A percentile compares a stretch with the other conserved stretches of the same genome.
Conservation (phyloP, 2,113 vertebrate genomes). For the Sterna hirundo region DNA sequence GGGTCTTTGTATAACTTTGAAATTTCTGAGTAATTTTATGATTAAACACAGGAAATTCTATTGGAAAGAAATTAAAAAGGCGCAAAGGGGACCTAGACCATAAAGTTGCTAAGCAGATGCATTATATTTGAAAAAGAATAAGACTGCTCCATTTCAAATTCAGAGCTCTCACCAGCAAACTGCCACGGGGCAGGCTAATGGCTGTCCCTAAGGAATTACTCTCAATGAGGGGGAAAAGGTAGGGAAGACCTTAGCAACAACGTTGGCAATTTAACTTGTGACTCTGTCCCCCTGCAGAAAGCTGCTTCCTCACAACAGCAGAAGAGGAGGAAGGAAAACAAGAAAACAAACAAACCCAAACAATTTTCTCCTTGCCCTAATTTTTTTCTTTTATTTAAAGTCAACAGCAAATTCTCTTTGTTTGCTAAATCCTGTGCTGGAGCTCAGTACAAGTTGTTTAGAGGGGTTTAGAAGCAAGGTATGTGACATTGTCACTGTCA, state of each 20-base stretch:
- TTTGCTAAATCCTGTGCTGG: background rate
- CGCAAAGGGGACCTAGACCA: background rate
- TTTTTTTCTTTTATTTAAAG: background rate
- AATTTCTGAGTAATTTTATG: background rate
- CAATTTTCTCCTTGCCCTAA: fast-evolving
- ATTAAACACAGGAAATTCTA: background rate
- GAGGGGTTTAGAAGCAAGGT: background rate
- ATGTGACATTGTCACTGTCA: background rate
- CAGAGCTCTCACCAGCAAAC: background rate
- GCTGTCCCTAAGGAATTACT: background rate
- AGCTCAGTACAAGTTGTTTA: background rate
- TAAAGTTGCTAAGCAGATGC: background rate
- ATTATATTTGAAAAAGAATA: background rate
- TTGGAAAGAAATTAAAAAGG: background rate
- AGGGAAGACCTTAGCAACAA: background rate
- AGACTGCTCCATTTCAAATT: background rate
- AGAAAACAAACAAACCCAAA: background rate
- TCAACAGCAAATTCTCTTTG: background rate
- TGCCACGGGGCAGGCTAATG: background rate
- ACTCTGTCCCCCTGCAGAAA: background rate
- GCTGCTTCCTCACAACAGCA: background rate
- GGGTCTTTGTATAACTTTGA: background rate
- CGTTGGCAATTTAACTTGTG: background rate
- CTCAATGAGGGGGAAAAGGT: fast-evolving
- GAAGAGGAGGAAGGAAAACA: background rate